phyloP scores from a whole-genome alignment of 2,113 vertebrate genomes.

The Channa argus region DNA sequence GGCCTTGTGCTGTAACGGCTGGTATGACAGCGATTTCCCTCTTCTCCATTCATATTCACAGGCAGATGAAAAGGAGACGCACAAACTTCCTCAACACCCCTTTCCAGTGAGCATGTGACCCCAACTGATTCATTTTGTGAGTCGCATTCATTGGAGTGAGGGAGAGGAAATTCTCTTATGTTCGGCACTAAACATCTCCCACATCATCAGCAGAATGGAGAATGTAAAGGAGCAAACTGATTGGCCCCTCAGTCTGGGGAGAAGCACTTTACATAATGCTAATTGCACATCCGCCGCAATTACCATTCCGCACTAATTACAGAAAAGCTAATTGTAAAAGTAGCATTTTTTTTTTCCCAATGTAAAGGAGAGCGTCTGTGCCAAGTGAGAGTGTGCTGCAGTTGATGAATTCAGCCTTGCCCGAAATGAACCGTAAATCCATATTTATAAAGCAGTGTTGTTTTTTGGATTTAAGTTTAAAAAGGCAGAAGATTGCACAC shows the following conservation, averaged over 20 bases:
- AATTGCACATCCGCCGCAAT: slow-evolving; percentile 82
- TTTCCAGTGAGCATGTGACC: slow-evolving; percentile 59
- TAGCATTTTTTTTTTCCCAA: slow-evolving; percentile 55
- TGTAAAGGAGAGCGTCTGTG: slow-evolving; percentile 53
- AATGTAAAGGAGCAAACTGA: slow-evolving; percentile 74
- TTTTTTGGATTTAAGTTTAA: slow-evolving; percentile 22
- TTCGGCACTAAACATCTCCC: slow-evolving; percentile 51
- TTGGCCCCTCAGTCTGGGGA: slow-evolving; percentile 74
- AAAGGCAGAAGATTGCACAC: slow-evolving; percentile 18
- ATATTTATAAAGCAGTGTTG: slow-evolving; percentile 29
- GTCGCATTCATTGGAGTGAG: slow-evolving; percentile 61
- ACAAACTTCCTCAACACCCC: slow-evolving; percentile 55
- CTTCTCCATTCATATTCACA: slow-evolving; percentile 67
- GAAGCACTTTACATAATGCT: slow-evolving; percentile 80
- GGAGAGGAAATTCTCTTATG: slow-evolving; percentile 71
- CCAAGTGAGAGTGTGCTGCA: slow-evolving; percentile 13
- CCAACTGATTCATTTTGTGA: slow-evolving; percentile 70
- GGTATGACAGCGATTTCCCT: slow-evolving; percentile 77
- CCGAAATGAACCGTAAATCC: slow-evolving; percentile 31
- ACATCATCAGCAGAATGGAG: slow-evolving; percentile 59
- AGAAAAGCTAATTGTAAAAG: slow-evolving; percentile 78
- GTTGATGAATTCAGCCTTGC: slow-evolving; percentile 26
- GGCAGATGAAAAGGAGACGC: slow-evolving; percentile 65
- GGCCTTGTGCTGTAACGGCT: slow-evolving; percentile 77
- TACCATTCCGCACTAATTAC: slow-evolving; percentile 80